Conservation (phyloP, 2,113 vertebrate species). For the Clupea harengus region DNA sequence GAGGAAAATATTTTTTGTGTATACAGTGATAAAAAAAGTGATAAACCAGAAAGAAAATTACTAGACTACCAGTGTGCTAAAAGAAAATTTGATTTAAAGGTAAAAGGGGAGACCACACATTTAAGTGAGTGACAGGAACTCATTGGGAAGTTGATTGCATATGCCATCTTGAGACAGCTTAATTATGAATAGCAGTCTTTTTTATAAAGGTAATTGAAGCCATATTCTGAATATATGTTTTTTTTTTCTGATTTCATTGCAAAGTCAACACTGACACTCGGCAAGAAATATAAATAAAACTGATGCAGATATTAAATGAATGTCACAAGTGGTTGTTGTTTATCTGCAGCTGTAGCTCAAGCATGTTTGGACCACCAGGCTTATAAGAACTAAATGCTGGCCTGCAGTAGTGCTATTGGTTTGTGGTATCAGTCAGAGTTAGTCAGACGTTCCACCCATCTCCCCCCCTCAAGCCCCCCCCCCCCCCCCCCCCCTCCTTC, state of each 20-base stretch:
- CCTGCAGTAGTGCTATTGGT: neutral
- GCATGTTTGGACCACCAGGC: neutral
- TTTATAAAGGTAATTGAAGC: slow-evolving; percentile 15
- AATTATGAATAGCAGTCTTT: neutral
- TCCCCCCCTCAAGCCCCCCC: neutral
- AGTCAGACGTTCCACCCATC: neutral
- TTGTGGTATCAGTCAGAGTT: neutral
- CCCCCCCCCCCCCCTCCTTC: neutral
- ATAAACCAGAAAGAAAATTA: neutral
- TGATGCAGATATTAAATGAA: neutral
- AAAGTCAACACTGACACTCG: neutral
- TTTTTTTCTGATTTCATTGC: neutral
- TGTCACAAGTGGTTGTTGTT: too few relatives aligned
- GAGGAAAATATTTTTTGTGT: neutral
- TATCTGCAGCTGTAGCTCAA: too few relatives aligned
- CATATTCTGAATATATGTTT: slow-evolving; percentile 37
- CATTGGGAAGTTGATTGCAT: neutral
- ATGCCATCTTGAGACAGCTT: neutral
- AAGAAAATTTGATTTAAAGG: neutral
- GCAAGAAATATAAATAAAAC: neutral
- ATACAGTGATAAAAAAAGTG: neutral
- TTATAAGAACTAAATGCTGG: neutral
- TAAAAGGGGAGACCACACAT: neutral
- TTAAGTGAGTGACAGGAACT: neutral
- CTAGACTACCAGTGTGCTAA: neutral